Evolutionary conservation across 2,113 vertebrate species (phyloP).

Genomic region (Lycaon pictus): DNA sequence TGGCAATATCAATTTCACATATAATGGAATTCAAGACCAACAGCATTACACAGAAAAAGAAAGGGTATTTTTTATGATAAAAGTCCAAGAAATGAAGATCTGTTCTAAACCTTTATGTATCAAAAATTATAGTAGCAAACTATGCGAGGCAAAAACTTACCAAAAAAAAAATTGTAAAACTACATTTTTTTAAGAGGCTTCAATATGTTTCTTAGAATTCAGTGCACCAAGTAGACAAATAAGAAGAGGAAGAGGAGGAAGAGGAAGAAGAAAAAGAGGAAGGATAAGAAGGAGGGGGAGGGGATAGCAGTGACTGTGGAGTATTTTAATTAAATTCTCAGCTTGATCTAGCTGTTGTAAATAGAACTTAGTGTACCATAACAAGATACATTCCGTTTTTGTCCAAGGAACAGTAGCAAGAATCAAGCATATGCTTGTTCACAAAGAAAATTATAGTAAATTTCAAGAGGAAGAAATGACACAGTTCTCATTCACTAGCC

Average conservation of each 20-base stretch:
- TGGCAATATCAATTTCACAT: background rate
- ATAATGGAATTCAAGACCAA: background rate
- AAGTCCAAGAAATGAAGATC: background rate
- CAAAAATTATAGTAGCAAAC: background rate
- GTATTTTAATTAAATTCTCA: conserved; percentile 44
- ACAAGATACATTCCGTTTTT: background rate
- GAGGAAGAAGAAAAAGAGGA: background rate
- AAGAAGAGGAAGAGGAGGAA: background rate
- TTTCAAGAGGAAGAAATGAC: background rate
- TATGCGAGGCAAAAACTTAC: background rate
- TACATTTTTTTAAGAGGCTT: background rate
- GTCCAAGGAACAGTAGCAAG: background rate
- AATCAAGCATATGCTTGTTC: background rate
- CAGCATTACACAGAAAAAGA: background rate
- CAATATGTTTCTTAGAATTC: background rate
- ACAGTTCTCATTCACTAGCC: background rate
- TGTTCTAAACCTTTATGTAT: background rate
- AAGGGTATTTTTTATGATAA: background rate
- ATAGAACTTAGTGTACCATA: background rate
- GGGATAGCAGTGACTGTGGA: background rate
- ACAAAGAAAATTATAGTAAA: background rate
- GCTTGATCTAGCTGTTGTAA: background rate
- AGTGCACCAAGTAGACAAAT: background rate
- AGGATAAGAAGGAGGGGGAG: background rate
- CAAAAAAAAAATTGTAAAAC: background rate